These are phyloP conservation scores for Sylvietta virens DNA, from an alignment of 2,113 vertebrate species.

Conservation along the genomic window DNA sequence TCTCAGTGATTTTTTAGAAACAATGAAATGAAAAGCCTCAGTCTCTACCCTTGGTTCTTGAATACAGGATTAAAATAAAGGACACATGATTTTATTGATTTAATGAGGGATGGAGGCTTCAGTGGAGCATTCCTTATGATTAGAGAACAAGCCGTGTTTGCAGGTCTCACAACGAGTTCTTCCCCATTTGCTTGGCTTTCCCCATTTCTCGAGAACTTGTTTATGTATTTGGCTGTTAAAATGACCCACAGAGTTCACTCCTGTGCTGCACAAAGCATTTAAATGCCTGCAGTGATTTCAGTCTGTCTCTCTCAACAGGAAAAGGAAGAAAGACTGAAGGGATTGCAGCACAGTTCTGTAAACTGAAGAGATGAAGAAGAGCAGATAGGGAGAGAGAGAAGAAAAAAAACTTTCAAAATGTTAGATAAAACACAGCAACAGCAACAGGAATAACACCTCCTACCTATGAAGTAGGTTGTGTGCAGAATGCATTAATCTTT, in stretches of 20 bases:
- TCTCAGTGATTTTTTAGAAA: slow-evolving; percentile 67
- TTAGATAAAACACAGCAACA: slow-evolving; percentile 42
- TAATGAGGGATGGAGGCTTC: slow-evolving; percentile 65
- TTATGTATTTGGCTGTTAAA: slow-evolving; percentile 21
- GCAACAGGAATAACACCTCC: slow-evolving; percentile 52
- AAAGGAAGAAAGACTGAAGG: not conserved
- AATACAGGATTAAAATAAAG: slow-evolving; percentile 72
- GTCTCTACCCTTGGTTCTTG: slow-evolving; percentile 46
- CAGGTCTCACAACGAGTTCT: slow-evolving; percentile 22
- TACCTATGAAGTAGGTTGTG: slow-evolving; percentile 41
- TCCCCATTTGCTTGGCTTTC: slow-evolving; percentile 7
- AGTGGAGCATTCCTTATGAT: slow-evolving; percentile 18
- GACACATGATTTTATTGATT: slow-evolving; percentile 76
- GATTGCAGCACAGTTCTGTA: not conserved
- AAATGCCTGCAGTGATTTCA: slow-evolving; percentile 58
- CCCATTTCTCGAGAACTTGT: not conserved
- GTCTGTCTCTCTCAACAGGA: slow-evolving; percentile 25
- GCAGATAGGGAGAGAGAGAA: slow-evolving; percentile 5
- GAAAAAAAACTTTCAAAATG: not conserved
- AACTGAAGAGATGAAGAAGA: slow-evolving; percentile 30
- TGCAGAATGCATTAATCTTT: slow-evolving; percentile 54
- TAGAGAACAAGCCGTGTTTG: not conserved
- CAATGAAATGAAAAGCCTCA: slow-evolving; percentile 67
- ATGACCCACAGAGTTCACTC: slow-evolving; percentile 52
- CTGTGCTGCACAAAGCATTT: slow-evolving; percentile 45